Conservation (phyloP, 2,888 invertebrate genomes). For the Ephialtes manifestator region DNA sequence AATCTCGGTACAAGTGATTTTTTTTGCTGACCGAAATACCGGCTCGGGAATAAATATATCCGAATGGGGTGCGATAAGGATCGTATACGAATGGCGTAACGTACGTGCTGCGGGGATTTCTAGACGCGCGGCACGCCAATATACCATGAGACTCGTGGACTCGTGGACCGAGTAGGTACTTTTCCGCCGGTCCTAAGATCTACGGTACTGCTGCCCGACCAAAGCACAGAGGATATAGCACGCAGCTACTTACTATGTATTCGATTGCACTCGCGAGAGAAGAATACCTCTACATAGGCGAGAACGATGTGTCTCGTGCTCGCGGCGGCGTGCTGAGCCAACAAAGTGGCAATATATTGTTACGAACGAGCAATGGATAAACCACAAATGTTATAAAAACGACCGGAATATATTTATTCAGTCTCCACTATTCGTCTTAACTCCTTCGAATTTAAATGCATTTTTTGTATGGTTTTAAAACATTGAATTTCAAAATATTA, state of each 20-base stretch:
- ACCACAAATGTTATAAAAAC: constrained; percentile 31
- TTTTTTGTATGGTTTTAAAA: constrained; percentile 1
- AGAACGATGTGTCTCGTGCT: constrained; percentile 40
- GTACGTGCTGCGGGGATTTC: constrained; percentile 61
- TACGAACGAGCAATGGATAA: constrained; percentile 50
- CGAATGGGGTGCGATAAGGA: constrained; percentile 64
- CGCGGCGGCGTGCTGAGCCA: constrained; percentile 40
- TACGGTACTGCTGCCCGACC: constrained; percentile 6
- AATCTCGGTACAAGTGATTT: constrained; percentile 63
- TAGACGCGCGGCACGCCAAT: constrained; percentile 56
- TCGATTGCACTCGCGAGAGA: constrained; percentile 54
- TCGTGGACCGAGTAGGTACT: constrained; percentile 16
- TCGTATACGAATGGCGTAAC: constrained; percentile 69
- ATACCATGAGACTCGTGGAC: constrained; percentile 23
- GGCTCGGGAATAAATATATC: constrained; percentile 68
- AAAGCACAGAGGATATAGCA: constrained; percentile 29
- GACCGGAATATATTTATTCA: constrained; percentile 19
- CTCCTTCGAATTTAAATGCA: not conserved
- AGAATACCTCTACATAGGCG: constrained; percentile 31
- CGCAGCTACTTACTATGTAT: constrained; percentile 51
- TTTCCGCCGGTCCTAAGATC: constrained; percentile 26
- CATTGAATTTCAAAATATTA: not conserved
- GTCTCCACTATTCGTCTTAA: not conserved
- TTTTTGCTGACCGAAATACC: constrained; percentile 66
- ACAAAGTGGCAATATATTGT: constrained; percentile 59